Evolutionary conservation across 2,113 vertebrate genomes (phyloP), one percentile per base, ranked within the genome.

Genomic region (Gavialis gangeticus): DNA sequence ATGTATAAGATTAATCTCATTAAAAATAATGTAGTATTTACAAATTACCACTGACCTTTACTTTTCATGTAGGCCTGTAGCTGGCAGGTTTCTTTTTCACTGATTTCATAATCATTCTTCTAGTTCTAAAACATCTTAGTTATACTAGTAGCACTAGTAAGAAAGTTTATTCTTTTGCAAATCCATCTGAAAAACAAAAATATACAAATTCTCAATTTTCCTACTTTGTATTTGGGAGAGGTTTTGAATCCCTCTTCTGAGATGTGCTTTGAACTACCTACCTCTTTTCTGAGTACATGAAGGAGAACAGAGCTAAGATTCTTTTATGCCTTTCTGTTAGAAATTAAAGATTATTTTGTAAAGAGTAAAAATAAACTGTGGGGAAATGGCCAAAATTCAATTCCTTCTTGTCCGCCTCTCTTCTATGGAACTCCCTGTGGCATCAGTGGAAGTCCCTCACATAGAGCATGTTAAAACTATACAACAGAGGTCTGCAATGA

Each of bases 21-120:
- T 94, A 82, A 93, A 94, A 93, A 79, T 46, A 14, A 79, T 88
- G 71, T 57, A 22, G 73, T 91, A 78, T 92, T 96, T 93, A 94
- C 90, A 89, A 90, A 87, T 85, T 83, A 54, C 22, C 17, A 77
- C n/a, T 91, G 88, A 94, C 82, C 80, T 93, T 94, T 94, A 24
- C 5, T 92, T 90, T 92, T 71, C 82, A 77, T 46, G 46, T 2
- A 69, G 87, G 24, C 46, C 16, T 64, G 30, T 85, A 37, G 67
- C 17, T 91, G 85, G 28, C 86, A 93, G 73, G 25, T 89, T 93
- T 93, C 55, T 84, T 92, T 94, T 92, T 34, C 58, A 56, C 55
- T 79, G 79, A 69, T 60, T 88, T 24, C 4, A 25, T 79, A 90
- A 21, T 75, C 84, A 85, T 77, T 93, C 25, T 60, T 83, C 69